Base-by-base conservation (phyloP, 2,797 vertebrate species). In the Aldrovandia affinis region DNA sequence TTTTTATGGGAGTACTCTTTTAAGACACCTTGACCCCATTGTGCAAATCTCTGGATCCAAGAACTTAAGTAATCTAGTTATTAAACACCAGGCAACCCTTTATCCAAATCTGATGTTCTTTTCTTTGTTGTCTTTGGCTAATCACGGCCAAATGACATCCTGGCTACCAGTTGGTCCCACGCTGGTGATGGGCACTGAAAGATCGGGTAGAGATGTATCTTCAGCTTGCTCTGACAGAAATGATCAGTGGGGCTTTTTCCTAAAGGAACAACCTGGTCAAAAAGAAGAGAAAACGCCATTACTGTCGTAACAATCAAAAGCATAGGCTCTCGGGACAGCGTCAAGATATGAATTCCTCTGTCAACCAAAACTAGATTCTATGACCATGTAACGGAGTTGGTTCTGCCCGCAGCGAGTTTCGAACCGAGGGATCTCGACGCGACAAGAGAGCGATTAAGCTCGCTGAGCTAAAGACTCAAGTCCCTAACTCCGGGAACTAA, bases 241-340 rank as follows among this genome's bases (percentile, higher is more conserved):
- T 14, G 63, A n/a, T 94, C 90, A 94, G 22, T 87, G 55, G 25
- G 18, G 83, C 89, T 95, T 95, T 82, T 77, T 93, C 83, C 94
- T 91, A 88, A 94, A 95, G 65, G 93, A 88, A 25, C 94, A 95
- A 15, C 94, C 94, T 95, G 73, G 2, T 81, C 0, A 3, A 63
- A 28, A 57, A 57, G 30, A 42, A 14, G 6, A 80, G 20, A 70
- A 5, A 8, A 65, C 44, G 12, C 28, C 15, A 8, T 18, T 33
- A 79, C 42, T 44, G 36, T 8, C 20, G 22, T 25, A 14, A 8
- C 18, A 57, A 57, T 14, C 25, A 77, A 77, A 70, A 70, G 39
- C 33, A 77, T 18, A 18, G 68, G 36, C 36, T 33, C 20, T 42
- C 36, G 14, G 18, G 3, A 39, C 20, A 42, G 68, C 68, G 39